Conservation (phyloP, 2,797 vertebrate species). For the Danio albolineatus region DNA sequence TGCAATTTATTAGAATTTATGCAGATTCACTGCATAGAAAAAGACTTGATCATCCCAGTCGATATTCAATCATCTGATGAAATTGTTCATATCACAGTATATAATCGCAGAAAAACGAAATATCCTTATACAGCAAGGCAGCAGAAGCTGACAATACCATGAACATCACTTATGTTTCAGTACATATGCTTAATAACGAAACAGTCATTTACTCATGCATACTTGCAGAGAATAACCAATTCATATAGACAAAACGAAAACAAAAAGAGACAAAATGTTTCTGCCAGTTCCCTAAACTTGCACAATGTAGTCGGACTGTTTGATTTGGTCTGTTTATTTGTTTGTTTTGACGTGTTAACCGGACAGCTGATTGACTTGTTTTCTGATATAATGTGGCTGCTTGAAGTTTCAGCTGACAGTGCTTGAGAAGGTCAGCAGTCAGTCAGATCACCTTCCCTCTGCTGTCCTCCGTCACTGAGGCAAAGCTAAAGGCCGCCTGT, state of each 20-base stretch:
- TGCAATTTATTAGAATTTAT: no score
- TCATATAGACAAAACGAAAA: conserved; percentile 28
- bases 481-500: conserved; percentile 57
- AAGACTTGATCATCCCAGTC: no score
- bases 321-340: conserved; percentile 65
- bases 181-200: no score
- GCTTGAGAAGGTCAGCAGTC: conserved; percentile 59
- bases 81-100: no score
- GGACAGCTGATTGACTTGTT: conserved; percentile 75
- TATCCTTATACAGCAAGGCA: no score
- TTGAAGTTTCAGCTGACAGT: conserved; percentile 52
- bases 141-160: no score
- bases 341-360: conserved; percentile 78
- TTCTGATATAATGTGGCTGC: conserved; percentile 59
- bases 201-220: no score
- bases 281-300: conserved; percentile 41
- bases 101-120: no score
- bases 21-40: no score
- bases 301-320: neutral
- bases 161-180: no score
- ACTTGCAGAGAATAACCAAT: no score
- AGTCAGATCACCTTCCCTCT: conserved; percentile 44
- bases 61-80: no score
- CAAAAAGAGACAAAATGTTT: conserved; percentile 32
- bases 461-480: conserved; percentile 53